Conservation (phyloP, 2,113 vertebrate genomes). For the Tachycineta bicolor region DNA sequence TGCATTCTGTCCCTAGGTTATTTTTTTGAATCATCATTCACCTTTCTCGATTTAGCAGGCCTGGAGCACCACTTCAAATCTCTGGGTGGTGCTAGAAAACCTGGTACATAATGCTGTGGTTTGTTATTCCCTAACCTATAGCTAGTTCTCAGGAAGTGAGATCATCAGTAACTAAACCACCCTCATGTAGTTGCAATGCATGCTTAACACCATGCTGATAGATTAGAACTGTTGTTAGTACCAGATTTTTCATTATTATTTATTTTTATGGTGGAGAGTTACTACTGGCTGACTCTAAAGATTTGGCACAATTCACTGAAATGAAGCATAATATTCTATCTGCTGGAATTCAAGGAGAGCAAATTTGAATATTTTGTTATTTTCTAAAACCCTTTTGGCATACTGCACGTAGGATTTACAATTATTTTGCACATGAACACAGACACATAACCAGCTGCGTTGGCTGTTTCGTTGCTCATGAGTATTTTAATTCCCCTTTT, state of each 20-base stretch:
- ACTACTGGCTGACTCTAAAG: constrained; percentile 70
- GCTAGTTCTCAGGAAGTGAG: constrained; percentile 60
- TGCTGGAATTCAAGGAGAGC: neutral
- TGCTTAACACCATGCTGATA: constrained; percentile 62
- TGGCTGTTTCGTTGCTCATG: neutral
- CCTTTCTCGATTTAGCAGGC: constrained; percentile 92
- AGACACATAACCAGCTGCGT: neutral
- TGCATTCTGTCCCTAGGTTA: constrained; percentile 86
- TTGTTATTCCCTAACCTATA: constrained; percentile 65
- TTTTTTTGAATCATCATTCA: constrained; percentile 93
- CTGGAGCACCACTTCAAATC: constrained; percentile 86
- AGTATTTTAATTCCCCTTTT: neutral
- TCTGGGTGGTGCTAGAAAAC: constrained; percentile 86
- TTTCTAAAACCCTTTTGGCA: neutral
- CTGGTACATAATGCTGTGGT: constrained; percentile 79
- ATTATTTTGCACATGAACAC: neutral
- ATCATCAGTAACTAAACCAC: constrained; percentile 58
- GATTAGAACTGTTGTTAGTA: constrained; percentile 67
- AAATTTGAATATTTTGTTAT: neutral
- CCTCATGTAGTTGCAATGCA: constrained; percentile 66
- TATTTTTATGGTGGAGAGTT: constrained; percentile 36
- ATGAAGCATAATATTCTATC: neutral
- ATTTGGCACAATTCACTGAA: constrained; percentile 64
- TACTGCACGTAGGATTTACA: neutral
- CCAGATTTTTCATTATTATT: constrained; percentile 41